Evolutionary conservation across 92 coral and sea anemone species (phyloP).

Genomic region (Epizoanthus rinbou): DNA sequence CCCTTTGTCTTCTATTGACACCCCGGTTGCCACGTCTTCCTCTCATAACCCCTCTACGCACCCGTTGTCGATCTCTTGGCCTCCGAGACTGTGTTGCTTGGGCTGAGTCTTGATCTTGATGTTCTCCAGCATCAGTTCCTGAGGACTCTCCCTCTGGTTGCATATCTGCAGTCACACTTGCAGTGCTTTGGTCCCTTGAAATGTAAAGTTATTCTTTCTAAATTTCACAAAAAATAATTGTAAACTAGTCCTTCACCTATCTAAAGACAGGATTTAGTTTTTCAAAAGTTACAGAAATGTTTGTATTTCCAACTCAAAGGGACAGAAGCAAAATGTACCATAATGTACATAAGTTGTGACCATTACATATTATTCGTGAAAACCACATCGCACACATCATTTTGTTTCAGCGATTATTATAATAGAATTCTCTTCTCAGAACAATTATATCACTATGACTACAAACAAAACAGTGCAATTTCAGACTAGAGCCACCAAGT

Average conservation of each 20-base stretch:
- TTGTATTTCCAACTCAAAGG: neutral
- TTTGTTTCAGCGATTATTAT: neutral
- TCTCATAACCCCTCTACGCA: neutral
- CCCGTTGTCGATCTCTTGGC: neutral
- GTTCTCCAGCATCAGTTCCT: neutral
- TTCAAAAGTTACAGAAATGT: neutral
- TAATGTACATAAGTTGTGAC: neutral
- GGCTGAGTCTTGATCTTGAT: neutral
- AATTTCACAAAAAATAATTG: neutral
- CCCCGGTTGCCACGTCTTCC: neutral
- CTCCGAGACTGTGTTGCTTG: neutral
- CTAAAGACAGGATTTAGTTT: neutral
- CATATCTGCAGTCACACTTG: conserved; percentile 7
- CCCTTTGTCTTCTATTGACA: neutral
- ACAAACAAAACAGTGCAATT: neutral
- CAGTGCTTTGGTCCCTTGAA: neutral
- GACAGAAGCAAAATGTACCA: neutral
- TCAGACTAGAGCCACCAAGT: neutral
- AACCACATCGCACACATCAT: neutral
- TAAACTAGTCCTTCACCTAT: neutral
- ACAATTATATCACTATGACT: neutral
- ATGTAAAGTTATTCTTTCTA: neutral
- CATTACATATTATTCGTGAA: neutral
- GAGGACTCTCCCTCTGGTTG: neutral
- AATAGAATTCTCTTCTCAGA: neutral